Evolutionary conservation across 1,140 invertebrate genomes (phyloP), one percentile per base, ranked within the genome.

Genomic region (Drosophila bifasciata): DNA sequence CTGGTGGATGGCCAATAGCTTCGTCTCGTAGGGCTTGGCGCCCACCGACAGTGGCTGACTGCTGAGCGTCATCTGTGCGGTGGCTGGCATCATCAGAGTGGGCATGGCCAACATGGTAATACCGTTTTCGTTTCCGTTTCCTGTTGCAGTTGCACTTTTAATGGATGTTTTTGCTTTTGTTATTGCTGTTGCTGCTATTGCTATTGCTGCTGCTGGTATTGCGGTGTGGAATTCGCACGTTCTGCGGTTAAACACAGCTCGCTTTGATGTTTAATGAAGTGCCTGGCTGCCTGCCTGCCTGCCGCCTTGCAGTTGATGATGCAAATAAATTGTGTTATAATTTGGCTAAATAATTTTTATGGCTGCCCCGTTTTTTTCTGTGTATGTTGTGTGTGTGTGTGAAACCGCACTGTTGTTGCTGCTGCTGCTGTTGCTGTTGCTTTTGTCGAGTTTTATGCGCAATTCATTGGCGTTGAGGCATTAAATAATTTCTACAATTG

Each of bases 81-180:
- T 91, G 63, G 90, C 90, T 76, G 90, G 90, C 90, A 91, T 91
- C 90, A 91, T 91, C 52, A 91, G 76, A 59, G 90, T 91, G 71
- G 90, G 90, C 90, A 91, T 91, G 55, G 90, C 90, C 90, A 91
- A 91, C 90, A 91, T 91, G 40, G 40, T 55, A 64, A 43, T 51
- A 43, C 51, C 13, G 57, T 67, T 86, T 88, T 64, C 63, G 64
- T 69, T 72, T 80, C 67, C 62, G 57, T 53, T 60, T 63, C 57
- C 51, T 68, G 59, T 56, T 64, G 52, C 48, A 61, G 32, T 70
- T 73, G 51, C 58, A 64, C 56, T 49, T 45, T 46, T 50, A 21
- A 28, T 76, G 55, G 32, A 19, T 69, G 53, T 40, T n/a, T n/a
- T n/a, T 53, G 39, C 25, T 63, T 32, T 13, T 57, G 48, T 9